Evolutionary conservation across 2,797 vertebrate species (phyloP), one percentile per base, ranked within the genome.

Genomic region (Micropoecilia bifurca): DNA sequence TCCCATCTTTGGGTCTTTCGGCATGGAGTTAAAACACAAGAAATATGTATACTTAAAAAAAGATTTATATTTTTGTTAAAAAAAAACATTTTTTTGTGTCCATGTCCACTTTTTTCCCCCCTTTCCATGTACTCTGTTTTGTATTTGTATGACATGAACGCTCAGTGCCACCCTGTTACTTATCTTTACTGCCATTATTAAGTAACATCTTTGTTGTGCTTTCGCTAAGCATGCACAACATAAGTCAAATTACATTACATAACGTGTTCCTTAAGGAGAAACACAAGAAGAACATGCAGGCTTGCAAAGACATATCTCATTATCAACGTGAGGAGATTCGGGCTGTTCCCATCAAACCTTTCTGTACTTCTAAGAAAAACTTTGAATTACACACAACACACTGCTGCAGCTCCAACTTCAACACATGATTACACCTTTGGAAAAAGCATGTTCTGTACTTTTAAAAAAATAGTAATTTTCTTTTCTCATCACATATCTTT

Each of bases 181-280:
- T 91, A 91, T 92, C 90, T 89, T 93, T 92, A 92, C 81, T 79
- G 77, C 82, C 53, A 71, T 79, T 77, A 88, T 83, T 73, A 87
- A 55, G 4, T 45, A 73, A 73, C 71, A 83, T 90, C 72, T 89
- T 74, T 84, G 81, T 89, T 6, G 1, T 76, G 61, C n/a, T 79
- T 57, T 85, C 78, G 79, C 20, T 20, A 75, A 79, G 71, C 9
- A 61, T 77, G 59, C 63, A 47, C 45, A 80, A 69, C 76, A 80
- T 91, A 86, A 92, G 87, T 55, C 46, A 68, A 22, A 83, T 5
- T 0, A 8, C 48, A 84, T 94, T 92, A 87, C 46, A 66, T 89
- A 94, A 91, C 33, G 71, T 87, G 85, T 86, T 59, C 33, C 53
- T 30, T 1, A 8, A 83, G 68, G 61, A 79, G 68, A 53, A 76